Percentiles rank a stretch among this genome's conserved stretches.
phyloP scores from a whole-genome alignment of 2,113 vertebrate genomes.

The Psammodynastes pulverulentus region DNA sequence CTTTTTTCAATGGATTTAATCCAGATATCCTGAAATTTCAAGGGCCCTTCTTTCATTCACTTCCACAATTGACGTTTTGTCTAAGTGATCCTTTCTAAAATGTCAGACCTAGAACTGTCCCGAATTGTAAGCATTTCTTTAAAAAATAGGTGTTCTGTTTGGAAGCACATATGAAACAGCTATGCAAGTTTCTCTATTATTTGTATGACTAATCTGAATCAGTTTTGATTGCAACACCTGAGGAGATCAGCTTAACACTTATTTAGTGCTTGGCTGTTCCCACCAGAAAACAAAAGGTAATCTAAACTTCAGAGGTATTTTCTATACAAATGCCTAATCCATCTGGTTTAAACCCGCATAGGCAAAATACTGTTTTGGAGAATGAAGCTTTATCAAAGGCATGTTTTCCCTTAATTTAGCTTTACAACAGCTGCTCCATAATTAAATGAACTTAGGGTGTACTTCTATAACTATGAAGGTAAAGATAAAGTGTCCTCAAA shows the following conservation, averaged over 20 bases:
- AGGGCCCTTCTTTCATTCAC: not conserved
- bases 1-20: not conserved
- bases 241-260: slow-evolving; percentile 36
- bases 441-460: not conserved
- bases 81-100: not conserved
- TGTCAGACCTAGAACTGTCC: not conserved
- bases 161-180: not conserved
- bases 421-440: not conserved
- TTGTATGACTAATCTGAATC: slow-evolving; percentile 10
- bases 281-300: slow-evolving; percentile 38
- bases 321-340: slow-evolving; percentile 4
- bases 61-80: not conserved
- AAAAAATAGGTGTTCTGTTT: not conserved
- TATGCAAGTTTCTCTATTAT: not conserved
- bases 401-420: not conserved
- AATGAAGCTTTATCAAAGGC: slow-evolving; percentile 14
- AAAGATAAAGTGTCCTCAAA: not conserved
- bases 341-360: slow-evolving; percentile 28
- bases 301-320: slow-evolving; percentile 15
- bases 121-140: not conserved
- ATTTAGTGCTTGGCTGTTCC: slow-evolving; percentile 12
- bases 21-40: not conserved
- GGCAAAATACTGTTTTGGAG: slow-evolving; percentile 24
- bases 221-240: slow-evolving; percentile 27
- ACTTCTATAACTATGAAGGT: not conserved